Conservation (phyloP, 1,140 invertebrate genomes). For the Daktulosphaira vitifoliae region DNA sequence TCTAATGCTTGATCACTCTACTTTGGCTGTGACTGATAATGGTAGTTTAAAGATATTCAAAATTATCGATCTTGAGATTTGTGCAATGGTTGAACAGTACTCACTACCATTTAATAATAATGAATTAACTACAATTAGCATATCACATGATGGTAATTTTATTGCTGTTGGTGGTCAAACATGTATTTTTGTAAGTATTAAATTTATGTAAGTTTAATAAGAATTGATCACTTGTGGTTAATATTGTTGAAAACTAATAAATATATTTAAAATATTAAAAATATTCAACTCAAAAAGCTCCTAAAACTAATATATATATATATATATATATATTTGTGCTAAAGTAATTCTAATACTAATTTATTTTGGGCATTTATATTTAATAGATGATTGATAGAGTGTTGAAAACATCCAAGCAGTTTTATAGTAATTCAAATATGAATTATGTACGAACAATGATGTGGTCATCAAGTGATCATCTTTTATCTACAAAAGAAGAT, state of each 20-base stretch:
- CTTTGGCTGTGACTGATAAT: background rate
- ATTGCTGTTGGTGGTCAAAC: slow-evolving; percentile 15
- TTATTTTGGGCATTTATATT: background rate
- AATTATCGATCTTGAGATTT: background rate
- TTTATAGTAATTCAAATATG: background rate
- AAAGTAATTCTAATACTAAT: too few species aligned
- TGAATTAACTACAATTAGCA: background rate
- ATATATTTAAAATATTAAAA: background rate
- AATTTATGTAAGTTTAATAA: too few species aligned
- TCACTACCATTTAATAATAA: background rate
- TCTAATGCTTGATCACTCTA: slow-evolving; percentile 4
- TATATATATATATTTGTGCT: too few species aligned
- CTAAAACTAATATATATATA: too few species aligned
- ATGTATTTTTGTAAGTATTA: slow-evolving; percentile 8
- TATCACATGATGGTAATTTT: background rate
- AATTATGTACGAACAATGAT: slow-evolving; percentile 18
- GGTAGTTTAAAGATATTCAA: background rate
- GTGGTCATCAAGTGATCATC: slow-evolving; percentile 10
- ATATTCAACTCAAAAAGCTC: too few species aligned
- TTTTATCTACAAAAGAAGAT: slow-evolving; percentile 12
- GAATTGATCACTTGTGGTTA: too few species aligned
- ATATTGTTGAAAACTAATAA: background rate
- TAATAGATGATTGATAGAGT: slow-evolving; percentile 1
- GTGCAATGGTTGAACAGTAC: background rate
- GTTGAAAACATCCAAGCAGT: background rate